phyloP scores from a whole-genome alignment of 2,797 vertebrate genomes.

The Sebastes minor region DNA sequence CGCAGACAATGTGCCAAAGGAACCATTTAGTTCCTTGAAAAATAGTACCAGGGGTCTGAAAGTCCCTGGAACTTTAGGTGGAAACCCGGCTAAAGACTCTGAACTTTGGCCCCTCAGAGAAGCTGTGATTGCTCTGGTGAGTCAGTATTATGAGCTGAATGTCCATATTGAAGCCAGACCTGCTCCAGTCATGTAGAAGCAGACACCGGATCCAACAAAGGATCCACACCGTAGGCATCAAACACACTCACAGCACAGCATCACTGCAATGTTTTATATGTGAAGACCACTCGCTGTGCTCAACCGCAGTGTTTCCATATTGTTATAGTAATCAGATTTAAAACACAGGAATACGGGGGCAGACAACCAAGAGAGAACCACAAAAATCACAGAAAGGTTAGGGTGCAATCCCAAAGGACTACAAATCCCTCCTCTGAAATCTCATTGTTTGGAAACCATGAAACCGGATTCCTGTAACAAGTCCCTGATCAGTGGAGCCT shows the following conservation, averaged over 20 bases:
- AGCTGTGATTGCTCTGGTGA: conserved; percentile 26
- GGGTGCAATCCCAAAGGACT: conserved; percentile 75
- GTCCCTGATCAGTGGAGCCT: conserved; percentile 83
- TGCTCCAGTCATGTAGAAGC: conserved; percentile 10
- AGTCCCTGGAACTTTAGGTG: no score
- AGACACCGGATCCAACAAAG: conserved; percentile 15
- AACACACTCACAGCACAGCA: neutral
- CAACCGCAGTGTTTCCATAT: conserved; percentile 65
- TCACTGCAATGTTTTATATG: conserved; percentile 29
- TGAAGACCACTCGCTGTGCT: conserved; percentile 43
- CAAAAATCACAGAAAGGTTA: conserved; percentile 77
- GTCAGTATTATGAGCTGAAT: conserved; percentile 25
- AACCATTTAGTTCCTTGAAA: no score
- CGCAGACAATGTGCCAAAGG: no score
- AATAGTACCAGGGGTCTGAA: no score
- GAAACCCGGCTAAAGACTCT: neutral
- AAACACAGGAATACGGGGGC: conserved; percentile 65
- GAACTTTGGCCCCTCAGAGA: conserved; percentile 28
- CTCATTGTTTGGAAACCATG: conserved; percentile 87
- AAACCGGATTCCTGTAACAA: conserved; percentile 86
- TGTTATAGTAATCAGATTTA: conserved; percentile 81
- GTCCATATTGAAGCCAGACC: conserved; percentile 28
- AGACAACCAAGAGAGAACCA: conserved; percentile 72
- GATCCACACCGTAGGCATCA: conserved; percentile 26
- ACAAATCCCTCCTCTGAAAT: conserved; percentile 85